Conservation (phyloP, 2,113 vertebrate genomes). For the Dipodomys spectabilis region DNA sequence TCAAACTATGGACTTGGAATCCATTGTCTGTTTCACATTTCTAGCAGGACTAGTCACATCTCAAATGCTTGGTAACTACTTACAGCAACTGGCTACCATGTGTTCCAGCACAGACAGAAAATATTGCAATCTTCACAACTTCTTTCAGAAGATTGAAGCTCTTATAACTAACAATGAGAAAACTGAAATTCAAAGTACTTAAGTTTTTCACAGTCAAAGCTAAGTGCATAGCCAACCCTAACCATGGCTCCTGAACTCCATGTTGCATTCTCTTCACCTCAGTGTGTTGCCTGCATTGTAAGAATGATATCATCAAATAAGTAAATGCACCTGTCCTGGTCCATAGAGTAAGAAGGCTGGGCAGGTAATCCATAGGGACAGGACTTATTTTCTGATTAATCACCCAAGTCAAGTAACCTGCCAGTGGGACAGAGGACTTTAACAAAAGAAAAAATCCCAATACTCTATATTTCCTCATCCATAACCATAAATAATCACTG, state of each 20-base stretch:
- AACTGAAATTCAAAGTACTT: slow-evolving; percentile 16
- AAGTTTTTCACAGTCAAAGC: background rate
- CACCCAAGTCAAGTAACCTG: background rate
- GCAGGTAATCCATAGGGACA: background rate
- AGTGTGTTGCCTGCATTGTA: background rate
- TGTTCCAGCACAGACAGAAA: background rate
- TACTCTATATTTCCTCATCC: background rate
- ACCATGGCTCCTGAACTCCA: background rate
- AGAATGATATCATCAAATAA: background rate
- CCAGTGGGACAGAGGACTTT: background rate
- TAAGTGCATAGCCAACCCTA: background rate
- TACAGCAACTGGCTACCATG: background rate
- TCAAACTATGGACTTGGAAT: background rate
- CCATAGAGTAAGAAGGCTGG: background rate
- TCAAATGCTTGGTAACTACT: background rate
- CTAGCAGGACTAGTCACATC: slow-evolving; percentile 6
- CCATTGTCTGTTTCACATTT: background rate
- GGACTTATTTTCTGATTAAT: background rate
- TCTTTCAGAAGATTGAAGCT: background rate
- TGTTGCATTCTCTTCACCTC: background rate
- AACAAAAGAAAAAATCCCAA: background rate
- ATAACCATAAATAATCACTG: background rate
- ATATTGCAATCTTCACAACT: background rate
- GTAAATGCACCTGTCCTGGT: background rate
- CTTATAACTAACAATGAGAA: background rate